Evolutionary conservation across 2,797 vertebrate species (phyloP).

Genomic region (Halcyon leucocephala): DNA sequence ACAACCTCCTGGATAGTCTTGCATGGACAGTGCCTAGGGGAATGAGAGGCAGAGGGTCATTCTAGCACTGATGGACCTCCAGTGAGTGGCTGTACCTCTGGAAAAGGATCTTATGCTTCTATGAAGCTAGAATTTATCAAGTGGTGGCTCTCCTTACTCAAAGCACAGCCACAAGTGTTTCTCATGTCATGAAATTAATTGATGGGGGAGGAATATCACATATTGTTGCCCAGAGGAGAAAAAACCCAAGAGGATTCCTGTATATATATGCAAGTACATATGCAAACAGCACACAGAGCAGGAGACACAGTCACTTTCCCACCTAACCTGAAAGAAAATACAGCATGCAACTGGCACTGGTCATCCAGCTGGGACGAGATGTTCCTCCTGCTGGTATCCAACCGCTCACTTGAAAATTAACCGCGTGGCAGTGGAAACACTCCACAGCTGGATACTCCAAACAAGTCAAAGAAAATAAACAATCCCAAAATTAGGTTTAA

Average conservation of each 20-base stretch:
- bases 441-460: slow-evolving; percentile 31
- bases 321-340: background rate
- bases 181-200: background rate
- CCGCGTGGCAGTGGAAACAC: background rate
- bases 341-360: background rate
- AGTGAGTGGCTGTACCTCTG: background rate
- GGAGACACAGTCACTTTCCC: background rate
- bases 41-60: background rate
- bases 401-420: background rate
- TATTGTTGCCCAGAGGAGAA: background rate
- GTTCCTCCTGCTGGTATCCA: background rate
- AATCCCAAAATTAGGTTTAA: slow-evolving; percentile 37
- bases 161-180: background rate
- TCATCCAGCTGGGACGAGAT: background rate
- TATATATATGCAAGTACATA: accelerated
- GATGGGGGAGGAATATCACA: background rate
- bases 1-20: background rate
- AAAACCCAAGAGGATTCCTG: background rate
- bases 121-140: background rate
- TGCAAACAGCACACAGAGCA: background rate
- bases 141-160: background rate
- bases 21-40: background rate
- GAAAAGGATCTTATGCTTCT: background rate
- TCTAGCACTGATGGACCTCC: background rate
- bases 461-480: slow-evolving; percentile 34